Percentiles rank a stretch among this genome's conserved stretches.
Evolutionary conservation across 2,797 vertebrate genomes (phyloP).

Genomic region (Coilia nasus): DNA sequence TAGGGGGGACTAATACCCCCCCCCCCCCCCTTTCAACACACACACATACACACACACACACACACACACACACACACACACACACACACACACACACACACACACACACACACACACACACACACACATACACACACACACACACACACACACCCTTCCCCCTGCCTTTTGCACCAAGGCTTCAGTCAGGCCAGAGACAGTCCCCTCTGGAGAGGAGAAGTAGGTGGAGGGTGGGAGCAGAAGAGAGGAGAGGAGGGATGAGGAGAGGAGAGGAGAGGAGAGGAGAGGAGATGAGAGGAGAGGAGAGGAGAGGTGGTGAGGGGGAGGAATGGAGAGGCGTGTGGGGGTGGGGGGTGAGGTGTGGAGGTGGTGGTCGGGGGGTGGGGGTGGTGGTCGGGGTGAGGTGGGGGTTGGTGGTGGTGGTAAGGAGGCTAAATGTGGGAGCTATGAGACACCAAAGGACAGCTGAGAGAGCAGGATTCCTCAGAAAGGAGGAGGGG

Average conservation of each 20-base stretch:
- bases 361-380: too few species aligned
- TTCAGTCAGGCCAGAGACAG: not conserved
- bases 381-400: conserved; percentile 5
- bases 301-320: conserved; percentile 56
- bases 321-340: conserved; percentile 58
- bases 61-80: not conserved
- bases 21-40: too few species aligned
- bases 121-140: not conserved
- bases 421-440: conserved; percentile 71
- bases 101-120: not conserved
- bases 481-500: conserved; percentile 68
- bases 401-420: conserved; percentile 6
- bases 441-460: conserved; percentile 72
- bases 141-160: conserved; percentile 4
- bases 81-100: not conserved
- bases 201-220: not conserved
- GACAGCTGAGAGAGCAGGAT: conserved; percentile 79
- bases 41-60: not conserved
- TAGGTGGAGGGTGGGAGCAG: too few species aligned
- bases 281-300: conserved; percentile 70
- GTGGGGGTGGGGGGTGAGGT: too few species aligned
- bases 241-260: not conserved
- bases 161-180: not conserved
- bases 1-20: not conserved
- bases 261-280: conserved; percentile 69